phyloP scores from a whole-genome alignment of 2,797 vertebrate species.

The Novumbra hubbsi region DNA sequence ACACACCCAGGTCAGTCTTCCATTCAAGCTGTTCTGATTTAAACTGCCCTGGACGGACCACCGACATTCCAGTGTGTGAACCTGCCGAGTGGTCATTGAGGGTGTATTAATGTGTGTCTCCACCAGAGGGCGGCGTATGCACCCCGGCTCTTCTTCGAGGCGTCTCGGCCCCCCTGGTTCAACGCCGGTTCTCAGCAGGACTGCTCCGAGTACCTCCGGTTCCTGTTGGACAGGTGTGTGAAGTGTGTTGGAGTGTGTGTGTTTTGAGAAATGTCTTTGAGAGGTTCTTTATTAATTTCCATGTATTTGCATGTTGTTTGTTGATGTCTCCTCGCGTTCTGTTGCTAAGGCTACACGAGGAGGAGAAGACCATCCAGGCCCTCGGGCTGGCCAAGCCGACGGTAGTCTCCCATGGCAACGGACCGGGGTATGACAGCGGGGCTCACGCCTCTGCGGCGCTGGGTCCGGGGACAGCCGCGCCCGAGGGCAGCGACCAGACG shows the following conservation, averaged over 20 bases:
- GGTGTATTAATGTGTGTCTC: conserved; percentile 23
- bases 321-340: conserved; percentile 33
- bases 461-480: conserved; percentile 32
- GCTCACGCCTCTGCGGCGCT: conserved; percentile 44
- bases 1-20: conserved; percentile 89
- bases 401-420: conserved; percentile 27
- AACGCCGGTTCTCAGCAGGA: conserved; percentile 93
- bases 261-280: too few relatives aligned
- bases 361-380: conserved; percentile 87
- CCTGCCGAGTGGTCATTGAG: not conserved
- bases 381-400: conserved; percentile 67
- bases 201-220: conserved; percentile 96
- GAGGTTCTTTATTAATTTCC: not conserved
- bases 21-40: not conserved
- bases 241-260: too few relatives aligned
- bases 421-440: conserved; percentile 37
- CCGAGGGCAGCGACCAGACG: conserved; percentile 69
- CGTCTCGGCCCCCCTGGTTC: conserved; percentile 96
- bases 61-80: not conserved
- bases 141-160: conserved; percentile 91
- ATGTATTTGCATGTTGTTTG: not conserved
- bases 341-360: conserved; percentile 89
- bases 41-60: not conserved
- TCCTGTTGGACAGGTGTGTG: conserved; percentile 73
- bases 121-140: conserved; percentile 93